phyloP scores from a whole-genome alignment of 1,140 invertebrate genomes.

The Diuraphis noxia region DNA sequence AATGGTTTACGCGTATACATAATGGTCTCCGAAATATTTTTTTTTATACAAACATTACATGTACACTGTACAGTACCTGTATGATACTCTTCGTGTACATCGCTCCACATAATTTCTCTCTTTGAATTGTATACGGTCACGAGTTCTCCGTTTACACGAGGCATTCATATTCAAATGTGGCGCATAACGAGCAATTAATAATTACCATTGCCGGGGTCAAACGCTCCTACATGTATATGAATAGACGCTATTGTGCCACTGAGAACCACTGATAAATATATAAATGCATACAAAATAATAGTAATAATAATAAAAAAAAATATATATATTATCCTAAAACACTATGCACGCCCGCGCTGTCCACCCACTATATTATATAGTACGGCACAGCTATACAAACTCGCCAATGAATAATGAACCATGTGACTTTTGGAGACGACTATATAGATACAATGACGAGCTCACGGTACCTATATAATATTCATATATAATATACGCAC shows the following conservation, averaged over 20 bases:
- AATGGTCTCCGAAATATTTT: conserved; percentile 30
- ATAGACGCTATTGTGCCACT: conserved; percentile 46
- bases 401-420: conserved; percentile 52
- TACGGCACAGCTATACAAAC: conserved; percentile 40
- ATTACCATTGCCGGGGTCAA: conserved; percentile 41
- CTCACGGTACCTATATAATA: background rate
- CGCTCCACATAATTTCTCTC: conserved; percentile 11
- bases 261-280: conserved; percentile 46
- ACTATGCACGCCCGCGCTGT: conserved; percentile 53
- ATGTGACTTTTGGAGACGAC: conserved; percentile 43
- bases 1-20: background rate
- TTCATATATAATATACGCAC: too few relatives aligned
- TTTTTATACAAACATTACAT: conserved; percentile 4
- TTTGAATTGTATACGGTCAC: conserved; percentile 38
- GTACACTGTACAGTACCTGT: background rate
- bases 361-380: conserved; percentile 37
- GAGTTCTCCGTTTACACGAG: background rate
- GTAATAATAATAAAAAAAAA: conserved; percentile 21
- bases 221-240: conserved; percentile 3
- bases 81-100: conserved; percentile 14
- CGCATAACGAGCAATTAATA: conserved; percentile 52
- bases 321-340: conserved; percentile 48
- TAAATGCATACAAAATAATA: conserved; percentile 10
- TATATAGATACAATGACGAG: conserved; percentile 25
- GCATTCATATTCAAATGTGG: conserved; percentile 43